phyloP scores from a whole-genome alignment of 2,888 invertebrate species.

The Dioctria rufipes region DNA sequence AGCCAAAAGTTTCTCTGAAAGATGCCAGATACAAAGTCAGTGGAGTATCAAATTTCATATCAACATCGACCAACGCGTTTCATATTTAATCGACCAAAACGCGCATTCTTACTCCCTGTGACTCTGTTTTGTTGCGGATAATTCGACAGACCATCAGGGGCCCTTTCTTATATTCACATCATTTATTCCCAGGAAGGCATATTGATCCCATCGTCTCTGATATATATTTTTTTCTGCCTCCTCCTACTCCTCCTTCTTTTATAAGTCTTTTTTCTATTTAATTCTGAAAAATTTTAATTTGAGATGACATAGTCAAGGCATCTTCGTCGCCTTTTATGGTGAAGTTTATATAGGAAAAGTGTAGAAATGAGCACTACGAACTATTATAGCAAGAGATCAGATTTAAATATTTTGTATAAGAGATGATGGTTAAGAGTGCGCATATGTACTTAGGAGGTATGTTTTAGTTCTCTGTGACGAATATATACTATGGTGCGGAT shows the following conservation, averaged over 20 bases:
- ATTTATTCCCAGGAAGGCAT: conserved; percentile 28
- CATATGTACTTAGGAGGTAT: no score
- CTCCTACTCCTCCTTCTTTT: not conserved
- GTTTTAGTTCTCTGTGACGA: no score
- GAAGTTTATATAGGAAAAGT: not conserved
- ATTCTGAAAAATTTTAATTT: conserved; percentile 54
- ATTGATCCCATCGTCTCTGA: conserved; percentile 11
- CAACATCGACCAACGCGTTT: conserved; percentile 29
- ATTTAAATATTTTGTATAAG: no score
- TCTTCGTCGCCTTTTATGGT: conserved; percentile 54
- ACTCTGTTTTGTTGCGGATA: not conserved
- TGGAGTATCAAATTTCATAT: conserved; percentile 50
- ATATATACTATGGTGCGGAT: no score
- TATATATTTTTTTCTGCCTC: no score
- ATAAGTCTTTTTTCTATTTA: conserved; percentile 17
- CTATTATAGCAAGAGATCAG: no score
- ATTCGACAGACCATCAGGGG: conserved; percentile 19
- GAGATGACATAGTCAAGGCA: conserved; percentile 54
- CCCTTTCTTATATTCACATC: not conserved
- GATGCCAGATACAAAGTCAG: conserved; percentile 16
- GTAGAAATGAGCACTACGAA: no score
- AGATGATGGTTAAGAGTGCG: no score
- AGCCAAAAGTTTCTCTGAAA: not conserved
- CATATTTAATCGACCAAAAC: not conserved
- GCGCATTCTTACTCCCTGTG: not conserved